Percentiles rank a stretch among this genome's conserved stretches.
These are phyloP conservation scores for Boleophthalmus pectinirostris DNA, from an alignment of 2,113 vertebrate genomes.

Conservation along the genomic window DNA sequence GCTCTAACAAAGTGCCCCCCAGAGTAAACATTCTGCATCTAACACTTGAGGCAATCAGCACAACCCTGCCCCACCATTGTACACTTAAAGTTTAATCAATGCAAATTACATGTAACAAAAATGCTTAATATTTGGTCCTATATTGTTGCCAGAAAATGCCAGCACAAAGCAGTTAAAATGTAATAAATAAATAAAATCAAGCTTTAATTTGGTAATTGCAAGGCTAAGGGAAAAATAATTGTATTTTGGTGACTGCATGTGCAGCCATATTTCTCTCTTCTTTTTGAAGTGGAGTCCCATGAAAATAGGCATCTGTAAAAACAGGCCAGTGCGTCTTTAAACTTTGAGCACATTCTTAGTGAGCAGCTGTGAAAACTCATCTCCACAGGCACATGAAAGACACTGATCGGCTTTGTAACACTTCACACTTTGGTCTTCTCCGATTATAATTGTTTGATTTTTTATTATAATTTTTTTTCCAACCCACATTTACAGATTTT, in stretches of 20 bases:
- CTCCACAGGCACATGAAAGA: slow-evolving; percentile 52
- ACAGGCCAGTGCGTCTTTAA: slow-evolving; percentile 90
- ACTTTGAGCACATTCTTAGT: slow-evolving; percentile 84
- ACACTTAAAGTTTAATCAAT: slow-evolving; percentile 76
- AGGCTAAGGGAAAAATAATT: slow-evolving; percentile 1
- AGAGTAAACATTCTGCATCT: slow-evolving; percentile 63
- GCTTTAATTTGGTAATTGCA: slow-evolving; percentile 13
- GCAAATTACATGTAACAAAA: slow-evolving; percentile 67
- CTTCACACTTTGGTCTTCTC: slow-evolving; percentile 38
- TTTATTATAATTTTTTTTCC: slow-evolving; percentile 25
- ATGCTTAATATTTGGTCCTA: slow-evolving; percentile 54
- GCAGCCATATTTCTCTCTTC: slow-evolving; percentile 64
- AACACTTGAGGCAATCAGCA: slow-evolving; percentile 67
- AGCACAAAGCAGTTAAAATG: slow-evolving; percentile 10
- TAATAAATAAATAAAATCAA: slow-evolving; percentile 11
- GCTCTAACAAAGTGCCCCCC: slow-evolving; percentile 70
- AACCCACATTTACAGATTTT: not conserved
- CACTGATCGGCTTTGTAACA: slow-evolving; percentile 61
- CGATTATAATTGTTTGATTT: slow-evolving; percentile 27
- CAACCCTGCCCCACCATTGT: slow-evolving; percentile 51
- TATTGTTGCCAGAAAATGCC: slow-evolving; percentile 9
- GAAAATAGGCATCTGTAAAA: slow-evolving; percentile 87
- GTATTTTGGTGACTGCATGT: not conserved
- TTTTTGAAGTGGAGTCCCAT: slow-evolving; percentile 85
- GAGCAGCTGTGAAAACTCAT: slow-evolving; percentile 89